Evolutionary conservation across 1,140 invertebrate species (phyloP).

Genomic region (Neuroterus valhalla): DNA sequence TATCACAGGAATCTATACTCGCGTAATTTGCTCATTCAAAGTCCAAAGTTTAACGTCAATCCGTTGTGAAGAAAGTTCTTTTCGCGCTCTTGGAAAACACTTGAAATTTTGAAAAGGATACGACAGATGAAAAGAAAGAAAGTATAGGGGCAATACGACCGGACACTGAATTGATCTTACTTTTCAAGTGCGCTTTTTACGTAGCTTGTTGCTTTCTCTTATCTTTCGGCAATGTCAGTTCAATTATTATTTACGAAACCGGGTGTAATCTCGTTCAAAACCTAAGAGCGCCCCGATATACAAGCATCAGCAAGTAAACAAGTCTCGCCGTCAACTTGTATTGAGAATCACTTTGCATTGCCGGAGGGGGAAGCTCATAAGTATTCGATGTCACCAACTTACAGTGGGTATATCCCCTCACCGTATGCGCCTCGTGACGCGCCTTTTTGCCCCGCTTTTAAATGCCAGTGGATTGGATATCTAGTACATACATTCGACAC

Average conservation of each 20-base stretch:
- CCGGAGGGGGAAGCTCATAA: conserved; percentile 22
- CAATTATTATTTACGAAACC: background rate
- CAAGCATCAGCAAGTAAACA: background rate
- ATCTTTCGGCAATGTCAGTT: background rate
- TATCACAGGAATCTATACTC: conserved; percentile 34
- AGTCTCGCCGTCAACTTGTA: background rate
- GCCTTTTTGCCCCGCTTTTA: background rate
- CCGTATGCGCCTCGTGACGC: background rate
- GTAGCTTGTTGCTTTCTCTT: too few relatives aligned
- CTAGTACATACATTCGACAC: background rate
- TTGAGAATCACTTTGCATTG: conserved; percentile 26
- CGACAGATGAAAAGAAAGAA: background rate
- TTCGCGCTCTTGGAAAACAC: background rate
- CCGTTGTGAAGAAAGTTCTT: background rate
- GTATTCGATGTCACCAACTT: conserved; percentile 20
- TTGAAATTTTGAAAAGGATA: conserved; percentile 4
- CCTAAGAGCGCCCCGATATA: background rate
- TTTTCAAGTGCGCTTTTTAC: background rate
- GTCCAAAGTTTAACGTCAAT: conserved; percentile 31
- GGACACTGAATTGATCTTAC: background rate
- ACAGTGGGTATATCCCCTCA: background rate
- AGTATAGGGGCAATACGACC: background rate
- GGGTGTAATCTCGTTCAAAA: background rate
- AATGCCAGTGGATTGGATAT: conserved; percentile 9
- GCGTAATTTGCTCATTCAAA: conserved; percentile 30